Conservation (phyloP, 2,113 vertebrate genomes). For the Tapirus terrestris region DNA sequence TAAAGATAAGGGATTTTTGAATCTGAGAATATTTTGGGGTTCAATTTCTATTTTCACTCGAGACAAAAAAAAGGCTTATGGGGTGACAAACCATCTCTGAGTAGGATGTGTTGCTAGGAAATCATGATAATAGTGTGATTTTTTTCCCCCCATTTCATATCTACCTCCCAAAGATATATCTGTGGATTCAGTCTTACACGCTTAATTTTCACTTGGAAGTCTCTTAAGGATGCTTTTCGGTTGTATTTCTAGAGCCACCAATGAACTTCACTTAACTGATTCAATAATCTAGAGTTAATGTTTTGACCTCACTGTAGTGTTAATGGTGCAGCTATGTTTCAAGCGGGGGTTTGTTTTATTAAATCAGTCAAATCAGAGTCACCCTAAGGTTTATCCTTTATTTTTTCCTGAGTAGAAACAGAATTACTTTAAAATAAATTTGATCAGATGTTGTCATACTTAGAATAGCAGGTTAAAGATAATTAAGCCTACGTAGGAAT, state of each 20-base stretch:
- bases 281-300: slow-evolving; percentile 33
- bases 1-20: slow-evolving; percentile 24
- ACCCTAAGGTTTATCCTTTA: slow-evolving; percentile 39
- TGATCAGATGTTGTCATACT: slow-evolving; percentile 18
- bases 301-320: slow-evolving; percentile 37
- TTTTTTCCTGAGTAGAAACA: slow-evolving; percentile 18
- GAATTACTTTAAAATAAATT: slow-evolving; percentile 41
- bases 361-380: slow-evolving; percentile 49
- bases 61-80: background rate
- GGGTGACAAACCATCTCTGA: slow-evolving; percentile 55
- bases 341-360: background rate
- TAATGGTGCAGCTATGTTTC: background rate
- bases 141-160: slow-evolving; percentile 38
- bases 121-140: slow-evolving; percentile 52
- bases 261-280: slow-evolving; percentile 45
- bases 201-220: slow-evolving; percentile 54
- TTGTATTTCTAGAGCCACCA: slow-evolving; percentile 37
- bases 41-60: slow-evolving; percentile 57
- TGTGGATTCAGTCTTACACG: slow-evolving; percentile 49
- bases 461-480: slow-evolving; percentile 52
- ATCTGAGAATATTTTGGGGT: slow-evolving; percentile 30
- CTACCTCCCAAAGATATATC: slow-evolving; percentile 49
- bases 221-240: slow-evolving; percentile 23
- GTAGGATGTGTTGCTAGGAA: slow-evolving; percentile 61
- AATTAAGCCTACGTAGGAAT: slow-evolving; percentile 38